phyloP scores from a whole-genome alignment of 2,888 invertebrate genomes.

The Parascotia fuliginaria region DNA sequence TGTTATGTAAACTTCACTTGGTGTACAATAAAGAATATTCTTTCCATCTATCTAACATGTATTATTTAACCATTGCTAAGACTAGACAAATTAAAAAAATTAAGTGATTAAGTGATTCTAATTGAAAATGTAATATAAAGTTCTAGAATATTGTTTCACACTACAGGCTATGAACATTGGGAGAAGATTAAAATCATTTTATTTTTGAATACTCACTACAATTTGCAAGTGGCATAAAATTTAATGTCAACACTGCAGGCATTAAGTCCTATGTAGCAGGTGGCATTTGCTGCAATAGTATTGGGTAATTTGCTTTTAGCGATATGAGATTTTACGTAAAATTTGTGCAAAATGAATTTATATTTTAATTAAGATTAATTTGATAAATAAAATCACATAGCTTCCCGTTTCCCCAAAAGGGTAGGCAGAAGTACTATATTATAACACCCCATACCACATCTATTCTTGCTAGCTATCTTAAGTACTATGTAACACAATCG shows the following conservation, averaged over 20 bases:
- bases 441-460: too few species aligned
- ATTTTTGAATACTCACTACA: constrained; percentile 1
- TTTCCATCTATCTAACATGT: too few species aligned
- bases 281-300: constrained; percentile 19
- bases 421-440: too few species aligned
- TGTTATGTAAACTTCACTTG: too few species aligned
- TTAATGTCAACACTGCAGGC: not conserved
- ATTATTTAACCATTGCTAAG: too few species aligned
- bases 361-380: too few species aligned
- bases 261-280: not conserved
- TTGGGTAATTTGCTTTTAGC: constrained; percentile 1
- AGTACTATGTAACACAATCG: too few species aligned
- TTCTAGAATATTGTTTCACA: not conserved
- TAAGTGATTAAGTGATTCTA: not conserved
- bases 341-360: too few species aligned
- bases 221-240: constrained; percentile 7
- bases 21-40: too few species aligned
- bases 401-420: too few species aligned
- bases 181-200: not conserved
- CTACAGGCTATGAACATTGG: not conserved
- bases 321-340: not conserved
- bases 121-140: not conserved
- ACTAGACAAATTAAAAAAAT: not conserved
- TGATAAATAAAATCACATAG: too few species aligned
- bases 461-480: too few species aligned